Evolutionary conservation across 2,797 vertebrate species (phyloP), one percentile per base, ranked within the genome.

Genomic region (Nasua narica): DNA sequence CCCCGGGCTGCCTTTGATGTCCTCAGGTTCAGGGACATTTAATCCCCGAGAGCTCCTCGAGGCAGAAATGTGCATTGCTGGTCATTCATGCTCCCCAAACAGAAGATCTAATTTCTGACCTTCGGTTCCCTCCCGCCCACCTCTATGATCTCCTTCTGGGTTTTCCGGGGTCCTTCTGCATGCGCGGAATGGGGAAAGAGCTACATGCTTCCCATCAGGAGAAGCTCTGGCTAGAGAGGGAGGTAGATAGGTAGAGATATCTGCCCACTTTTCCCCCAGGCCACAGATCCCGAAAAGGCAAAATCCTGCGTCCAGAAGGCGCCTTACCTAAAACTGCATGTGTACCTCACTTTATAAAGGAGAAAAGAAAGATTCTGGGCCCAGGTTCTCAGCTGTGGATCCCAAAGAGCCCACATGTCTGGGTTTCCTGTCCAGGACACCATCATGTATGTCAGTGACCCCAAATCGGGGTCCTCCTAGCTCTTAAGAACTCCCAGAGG

Each of bases 1-100:
- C 74, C 43, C 90, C 74, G 85, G 87, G 92, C 18, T 69, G 82
- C 84, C 94, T 91, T 90, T 95, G 83, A 98, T 87, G 48, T 92
- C 50, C 18, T 46, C 82, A 29, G 19, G 18, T 67, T 67, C 18
- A 67, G 65, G 93, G 83, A 92, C 87, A 69, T 79, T 92, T 46
- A 92, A 37, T 92, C 87, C 21, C 70, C 27, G 90, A 60, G 58
- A 72, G 65, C 77, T 95, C 54, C 62, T 87, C 87, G 72, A 91
- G 27, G 54, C 87, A 86, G 60, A 95, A 92, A 37, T 93, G 56
- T 72, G 83, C 65, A 62, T 67, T 78, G 16, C 88, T 81, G 11
- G 72, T 95, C 89, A 46, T 72, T 78, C 67, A 25, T 32, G 32
- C 60, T 94, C 95, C 87, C 74, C 70, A 83, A 50, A 15, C 7